Evolutionary conservation across 2,113 vertebrate genomes (phyloP), one percentile per base, ranked within the genome.

Genomic region (Pholis gunnellus): DNA sequence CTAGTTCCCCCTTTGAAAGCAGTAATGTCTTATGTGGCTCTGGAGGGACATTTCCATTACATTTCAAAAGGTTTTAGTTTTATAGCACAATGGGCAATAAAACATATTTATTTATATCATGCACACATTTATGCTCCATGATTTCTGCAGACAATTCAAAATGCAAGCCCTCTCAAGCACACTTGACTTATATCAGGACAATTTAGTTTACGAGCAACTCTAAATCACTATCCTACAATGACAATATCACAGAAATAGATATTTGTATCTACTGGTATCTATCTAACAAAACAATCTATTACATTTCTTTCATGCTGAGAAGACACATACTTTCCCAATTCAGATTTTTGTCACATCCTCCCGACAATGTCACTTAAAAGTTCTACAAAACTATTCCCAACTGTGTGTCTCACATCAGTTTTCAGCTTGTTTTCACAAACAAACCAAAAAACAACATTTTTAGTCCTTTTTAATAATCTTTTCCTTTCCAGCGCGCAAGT

Each of bases 401-500:
- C 40, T 27, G 2, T 64, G 56, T n/a, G 67, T 22, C 42, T 86
- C 72, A 7, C 20, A 9, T 68, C 72, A 66, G 60, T 42, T 52
- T 66, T 59, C 40, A 52, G 44, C 60, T 75, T 17, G 40, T 9
- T 27, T 20, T 48, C 65, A 15, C 54, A 63, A 52, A 2, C 36
- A 75, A 54, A 74, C 77, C 14, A 72, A 83, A 86, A 86, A 60
- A 42, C 13, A 66, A 66, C 44, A 69, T 25, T 84, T 85, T 15
- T 1, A 56, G 22, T 70, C 71, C 13, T 46, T 46, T 74, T 88
- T 75, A 81, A 78, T 81, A 83, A 79, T 87, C 83, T 83, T 63
- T 67, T 29, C 42, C 42, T 74, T 80, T 65, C 44, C 40, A 67
- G 78, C 1, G 10, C 50, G 78, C 68, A 22, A 46, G 78, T 78